Evolutionary conservation across 2,797 vertebrate species (phyloP), one percentile per base, ranked within the genome.

Genomic region (Molossus molossus): DNA sequence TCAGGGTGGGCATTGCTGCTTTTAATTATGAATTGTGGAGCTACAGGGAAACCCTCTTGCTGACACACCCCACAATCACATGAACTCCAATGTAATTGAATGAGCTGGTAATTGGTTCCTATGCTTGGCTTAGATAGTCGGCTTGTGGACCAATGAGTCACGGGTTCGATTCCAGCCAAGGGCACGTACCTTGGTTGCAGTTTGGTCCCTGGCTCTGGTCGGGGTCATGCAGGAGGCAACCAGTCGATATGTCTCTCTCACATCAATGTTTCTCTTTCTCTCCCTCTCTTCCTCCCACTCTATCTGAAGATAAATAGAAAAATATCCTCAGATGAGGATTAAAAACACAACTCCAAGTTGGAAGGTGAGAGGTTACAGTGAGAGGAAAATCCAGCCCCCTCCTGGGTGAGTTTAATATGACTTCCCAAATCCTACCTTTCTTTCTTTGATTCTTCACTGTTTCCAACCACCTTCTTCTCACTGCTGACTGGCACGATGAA

Each of bases 391-490:
- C 40, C 40, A 48, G 48, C 6, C 11, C 5, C 0, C 1, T 82
- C 12, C 18, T 57, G 1, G 14, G 12, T 88, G 57, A 90, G 23
- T n/a, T 33, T 70, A 37, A 40, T 64, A 81, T 5, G 17, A 60
- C 60, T 82, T 93, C 23, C 58, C 40, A 57, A 37, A 7, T 33
- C 57, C 75, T 79, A 20, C 72, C 69, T 62, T 89, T 45, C 57
- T 48, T 84, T 82, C 33, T 90, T 57, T 27, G 15, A 73, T 12
- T 83, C 25, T 40, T 70, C 69, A 62, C 17, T 91, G 33, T 80
- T 90, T 86, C 62, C 48, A 79, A 21, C 6, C 48, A 57, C 62
- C n/a, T 33, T 93, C 79, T 79, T 83, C 60, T 81, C 60, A 75
- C 13, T 83, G 6, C 23, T 70, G 9, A n/a, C 48, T 50, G 53